Base-by-base conservation (phyloP, 2,113 vertebrate genomes). In the Tragulus kanchil region DNA sequence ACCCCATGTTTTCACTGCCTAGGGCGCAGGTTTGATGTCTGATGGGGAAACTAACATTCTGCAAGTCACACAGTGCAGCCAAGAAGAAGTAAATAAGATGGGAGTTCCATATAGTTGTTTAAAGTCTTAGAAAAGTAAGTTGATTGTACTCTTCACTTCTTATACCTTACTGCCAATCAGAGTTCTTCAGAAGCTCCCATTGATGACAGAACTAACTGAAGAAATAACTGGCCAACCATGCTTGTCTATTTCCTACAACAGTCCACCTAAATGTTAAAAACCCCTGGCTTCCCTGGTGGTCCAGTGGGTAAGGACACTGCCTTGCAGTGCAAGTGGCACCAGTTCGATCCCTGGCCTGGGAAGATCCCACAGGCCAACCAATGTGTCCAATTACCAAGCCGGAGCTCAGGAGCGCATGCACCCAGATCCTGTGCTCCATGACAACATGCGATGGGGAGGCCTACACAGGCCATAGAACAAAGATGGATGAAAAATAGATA, bases 141-240 rank as follows among this genome's bases (percentile, higher is more conserved):
- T 94, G 65, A 28, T 45, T 94, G 12, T 62, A 31, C 4, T 71
- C n/a, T 78, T 88, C 31, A 93, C 12, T 69, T 17, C n/a, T n/a
- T 64, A n/a, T 42, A 73, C 6, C 21, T 87, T 64, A 81, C 8
- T 69, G 69, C 8, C 17, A 56, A 17, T 64, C 42, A 90, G 45
- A 86, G 54, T 50, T 54, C 79, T 77, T 85, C 23, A 77, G 71
- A 78, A 89, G 7, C 10, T 86, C 89, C 62, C 25, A 59, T 86
- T 69, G 71, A 67, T 93, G 73, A 86, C 13, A 89, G 23, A 95
- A 95, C 88, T 84, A 69, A 83, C 31, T 78, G 89, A 52, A 85
- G 19, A 95, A 93, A 90, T 85, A 62, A 86, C 50, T 78, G 86
- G 45, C 14, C 59, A 84, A 87, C 26, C 16, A 84, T 52, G 69